Base-by-base conservation (phyloP, 2,113 vertebrate species). In the Anarhynchus alexandrinus region DNA sequence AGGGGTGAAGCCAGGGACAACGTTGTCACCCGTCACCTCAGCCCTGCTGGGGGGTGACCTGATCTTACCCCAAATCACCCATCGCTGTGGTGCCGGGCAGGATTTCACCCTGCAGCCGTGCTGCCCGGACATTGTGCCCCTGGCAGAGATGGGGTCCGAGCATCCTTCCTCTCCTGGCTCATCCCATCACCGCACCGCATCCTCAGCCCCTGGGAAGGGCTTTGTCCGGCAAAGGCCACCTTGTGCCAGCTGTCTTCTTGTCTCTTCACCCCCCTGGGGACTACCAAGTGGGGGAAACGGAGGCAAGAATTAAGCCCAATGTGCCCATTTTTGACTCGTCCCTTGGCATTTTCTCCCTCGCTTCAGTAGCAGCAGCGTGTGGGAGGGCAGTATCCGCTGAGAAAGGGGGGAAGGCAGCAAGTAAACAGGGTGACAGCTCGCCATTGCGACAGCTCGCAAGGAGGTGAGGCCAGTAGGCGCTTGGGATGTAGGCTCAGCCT, bases 281-380 rank as follows among this genome's bases (percentile, higher is more conserved):
- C 9, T 23, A 26, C 38, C 0, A 54, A 80, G 5, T 0, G 0
- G 29, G 59, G 47, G 72, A 94, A 92, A 86, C 67, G 3, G 23
- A 78, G 77, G 84, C 57, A 78, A 26, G 5, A 1, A 4, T 54
- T 51, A 51, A 65, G 72, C 8, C 11, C 19, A 32, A 6, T 0
- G 2, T 29, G 29, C 64, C 42, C 4, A 2, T 4, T 71, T 91
- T 71, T 40, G n/a, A 27, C 30, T 58, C 71, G 16, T 80, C 27
- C 43, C 22, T 70, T 2, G 1, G n/a, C 15, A 10, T 88, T 92
- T 90, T 52, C 49, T 58, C 54, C n/a, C 16, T 80, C 6, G 1
- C 6, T 66, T 69, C 47, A 17, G 43, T 6, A 51, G 40, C 69
- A 22, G 52, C 0, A 0, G 42, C 0, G 0, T 7, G 45, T 34